These are phyloP conservation scores for Listrodromus nycthemerus DNA, from an alignment of 2,888 invertebrate species.

Conservation along the genomic window DNA sequence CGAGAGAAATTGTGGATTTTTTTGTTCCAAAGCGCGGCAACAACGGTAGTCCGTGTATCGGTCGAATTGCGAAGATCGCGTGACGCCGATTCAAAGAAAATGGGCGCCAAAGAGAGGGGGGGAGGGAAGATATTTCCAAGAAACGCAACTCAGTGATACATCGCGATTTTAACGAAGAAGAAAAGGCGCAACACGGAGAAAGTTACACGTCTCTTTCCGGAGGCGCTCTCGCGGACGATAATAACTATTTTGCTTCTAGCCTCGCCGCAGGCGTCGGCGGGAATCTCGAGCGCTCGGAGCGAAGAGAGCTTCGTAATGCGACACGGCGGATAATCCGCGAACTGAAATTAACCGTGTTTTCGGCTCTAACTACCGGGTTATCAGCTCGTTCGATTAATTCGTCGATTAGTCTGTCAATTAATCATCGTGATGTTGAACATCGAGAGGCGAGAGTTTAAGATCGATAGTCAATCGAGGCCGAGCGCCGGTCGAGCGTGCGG, in stretches of 20 bases:
- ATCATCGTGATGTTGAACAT: no score
- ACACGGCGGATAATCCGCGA: no score
- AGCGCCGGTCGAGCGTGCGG: no score
- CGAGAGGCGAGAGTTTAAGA: no score
- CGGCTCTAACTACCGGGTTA: no score
- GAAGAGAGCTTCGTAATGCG: background rate
- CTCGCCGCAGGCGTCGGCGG: background rate
- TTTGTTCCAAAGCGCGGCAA: background rate
- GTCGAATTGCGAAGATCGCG: background rate
- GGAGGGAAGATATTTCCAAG: background rate
- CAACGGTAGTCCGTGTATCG: background rate
- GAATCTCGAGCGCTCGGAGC: background rate
- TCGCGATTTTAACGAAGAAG: conserved; percentile 45
- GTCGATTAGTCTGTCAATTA: no score
- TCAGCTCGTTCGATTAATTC: no score
- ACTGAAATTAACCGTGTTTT: no score
- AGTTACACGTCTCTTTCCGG: conserved; percentile 58
- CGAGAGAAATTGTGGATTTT: background rate
- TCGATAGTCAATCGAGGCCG: no score
- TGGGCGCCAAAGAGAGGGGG: no score
- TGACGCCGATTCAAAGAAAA: background rate
- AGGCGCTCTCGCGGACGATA: conserved; percentile 53
- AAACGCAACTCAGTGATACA: background rate
- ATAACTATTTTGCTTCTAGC: conserved; percentile 40
- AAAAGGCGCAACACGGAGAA: conserved; percentile 56